Base-by-base conservation (phyloP, 2,888 invertebrate species). In the Mimumesa dahlbomi region DNA sequence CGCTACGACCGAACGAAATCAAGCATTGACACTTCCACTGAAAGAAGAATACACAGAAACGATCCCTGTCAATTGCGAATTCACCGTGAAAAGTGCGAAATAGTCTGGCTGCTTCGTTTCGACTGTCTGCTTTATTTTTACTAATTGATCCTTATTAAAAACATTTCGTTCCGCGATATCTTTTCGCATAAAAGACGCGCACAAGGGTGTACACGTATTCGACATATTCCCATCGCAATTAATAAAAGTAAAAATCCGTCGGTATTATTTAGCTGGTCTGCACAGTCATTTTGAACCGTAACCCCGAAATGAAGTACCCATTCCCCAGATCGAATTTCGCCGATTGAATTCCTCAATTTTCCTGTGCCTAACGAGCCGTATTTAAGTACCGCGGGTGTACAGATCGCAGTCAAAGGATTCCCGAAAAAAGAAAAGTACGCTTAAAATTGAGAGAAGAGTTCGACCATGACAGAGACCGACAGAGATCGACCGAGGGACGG, bases 331-430 rank as follows among this genome's bases (percentile, higher is more conserved):
- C 34, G n/a, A 34, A 34, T 4, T n/a, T 34, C n/a, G 34, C 9
- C 9, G 11, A 11, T n/a, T n/a, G 11, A 7, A 34, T 7, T 9
- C n/a, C n/a, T 7, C n/a, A 9, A n/a, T 34, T 34, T n/a, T 38
- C 38, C 42, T 22, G 42, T 40, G 22, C 58, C 40, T 57, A 63
- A 57, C 25, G 48, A 57, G 22, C 46, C 29, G 25, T 34, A 25
- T 48, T 46, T 22, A 25, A 36, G 9, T 42, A 16, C 13, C 21
- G 11, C 5, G 16, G 48, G n/a, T 25, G 18, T 36, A 18, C 38
- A 25, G 49, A 31, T 7, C n/a, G 43, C n/a, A 18, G 50, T 49
- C 53, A 29, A 63, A 68, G 63, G 18, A 7, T 63, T 6, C 29
- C 11, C 22, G n/a, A 29, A 45, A 36, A 48, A 42, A 50, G 65